Evolutionary conservation across 2,113 vertebrate genomes (phyloP).

Genomic region (Plestiodon gilberti): DNA sequence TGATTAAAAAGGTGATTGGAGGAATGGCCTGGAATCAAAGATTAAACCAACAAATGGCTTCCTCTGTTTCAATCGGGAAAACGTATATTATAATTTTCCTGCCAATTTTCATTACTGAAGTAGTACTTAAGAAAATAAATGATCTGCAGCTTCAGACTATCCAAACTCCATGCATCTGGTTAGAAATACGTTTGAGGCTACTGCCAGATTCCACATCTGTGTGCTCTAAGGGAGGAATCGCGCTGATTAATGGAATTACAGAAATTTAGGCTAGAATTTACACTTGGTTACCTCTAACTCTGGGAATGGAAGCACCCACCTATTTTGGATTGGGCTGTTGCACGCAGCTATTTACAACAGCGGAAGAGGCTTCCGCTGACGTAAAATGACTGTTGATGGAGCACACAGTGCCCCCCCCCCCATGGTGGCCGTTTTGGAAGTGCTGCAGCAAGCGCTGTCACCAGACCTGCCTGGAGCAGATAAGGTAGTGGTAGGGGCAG

Average conservation of each 20-base stretch:
- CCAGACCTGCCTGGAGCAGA: no score
- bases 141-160: not conserved
- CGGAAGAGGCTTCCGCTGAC: no score
- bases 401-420: not conserved
- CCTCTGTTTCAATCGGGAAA: not conserved
- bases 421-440: no score
- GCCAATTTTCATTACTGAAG: not conserved
- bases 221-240: not conserved
- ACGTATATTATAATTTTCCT: not conserved
- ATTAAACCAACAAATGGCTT: not conserved
- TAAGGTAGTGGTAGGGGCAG: no score
- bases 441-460: no score
- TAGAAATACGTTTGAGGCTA: not conserved
- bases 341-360: not conserved
- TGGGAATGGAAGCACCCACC: not conserved
- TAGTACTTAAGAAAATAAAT: not conserved
- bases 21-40: not conserved
- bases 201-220: not conserved
- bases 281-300: not conserved
- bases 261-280: not conserved
- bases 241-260: not conserved
- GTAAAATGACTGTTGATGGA: no score
- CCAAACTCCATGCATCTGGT: not conserved
- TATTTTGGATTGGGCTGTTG: no score
- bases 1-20: not conserved